Percentiles rank a stretch among this genome's conserved stretches.
phyloP scores from a whole-genome alignment of 2,888 invertebrate genomes.

The Campopleginae sp. region DNA sequence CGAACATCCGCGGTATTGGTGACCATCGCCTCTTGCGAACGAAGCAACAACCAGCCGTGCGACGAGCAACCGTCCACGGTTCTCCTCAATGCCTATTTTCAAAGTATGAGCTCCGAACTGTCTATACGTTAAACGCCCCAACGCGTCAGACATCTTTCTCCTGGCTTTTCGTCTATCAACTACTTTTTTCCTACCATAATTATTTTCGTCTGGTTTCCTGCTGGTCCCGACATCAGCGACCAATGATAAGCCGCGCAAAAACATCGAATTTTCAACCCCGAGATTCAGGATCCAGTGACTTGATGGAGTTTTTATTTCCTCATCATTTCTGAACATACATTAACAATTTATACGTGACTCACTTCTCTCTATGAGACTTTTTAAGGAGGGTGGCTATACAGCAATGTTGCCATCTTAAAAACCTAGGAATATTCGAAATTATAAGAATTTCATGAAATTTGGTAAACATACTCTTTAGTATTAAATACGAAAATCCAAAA shows the following conservation, averaged over 20 bases:
- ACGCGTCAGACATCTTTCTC: not conserved
- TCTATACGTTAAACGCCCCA: not conserved
- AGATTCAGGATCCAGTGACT: not conserved
- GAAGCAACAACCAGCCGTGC: slow-evolving; percentile 54
- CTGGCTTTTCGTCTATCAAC: not conserved
- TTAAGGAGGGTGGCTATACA: too few relatives aligned
- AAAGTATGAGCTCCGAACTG: slow-evolving; percentile 68
- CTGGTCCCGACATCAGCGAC: not conserved
- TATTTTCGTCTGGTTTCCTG: not conserved
- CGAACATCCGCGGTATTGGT: slow-evolving; percentile 52
- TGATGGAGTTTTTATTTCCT: too few relatives aligned
- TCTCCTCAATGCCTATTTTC: slow-evolving; percentile 77
- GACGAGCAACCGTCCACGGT: slow-evolving; percentile 14
- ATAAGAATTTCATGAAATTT: too few relatives aligned
- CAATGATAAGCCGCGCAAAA: not conserved
- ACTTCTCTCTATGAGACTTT: too few relatives aligned
- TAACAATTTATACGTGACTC: too few relatives aligned
- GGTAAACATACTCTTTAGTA: too few relatives aligned
- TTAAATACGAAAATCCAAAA: too few relatives aligned
- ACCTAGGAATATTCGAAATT: too few relatives aligned
- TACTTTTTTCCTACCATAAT: not conserved
- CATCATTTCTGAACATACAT: too few relatives aligned
- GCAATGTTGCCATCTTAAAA: too few relatives aligned
- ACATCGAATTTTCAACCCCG: not conserved
- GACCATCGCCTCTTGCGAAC: slow-evolving; percentile 41